Evolutionary conservation across 1,140 invertebrate species (phyloP).

Genomic region (Meteorus sp.): DNA sequence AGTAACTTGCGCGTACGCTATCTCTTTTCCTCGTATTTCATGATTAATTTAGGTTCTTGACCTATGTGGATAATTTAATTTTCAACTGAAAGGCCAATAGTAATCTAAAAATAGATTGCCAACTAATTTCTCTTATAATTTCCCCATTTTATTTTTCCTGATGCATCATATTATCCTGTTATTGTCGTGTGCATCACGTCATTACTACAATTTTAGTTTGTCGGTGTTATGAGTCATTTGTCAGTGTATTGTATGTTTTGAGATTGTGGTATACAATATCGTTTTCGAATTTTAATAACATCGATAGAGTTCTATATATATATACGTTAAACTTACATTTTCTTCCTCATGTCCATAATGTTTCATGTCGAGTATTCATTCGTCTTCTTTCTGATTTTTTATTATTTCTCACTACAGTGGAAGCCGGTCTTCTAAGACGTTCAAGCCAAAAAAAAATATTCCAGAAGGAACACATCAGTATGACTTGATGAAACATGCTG

Average conservation of each 20-base stretch:
- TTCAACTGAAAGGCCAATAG: background rate
- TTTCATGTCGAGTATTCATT: background rate
- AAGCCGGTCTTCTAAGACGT: constrained; percentile 91
- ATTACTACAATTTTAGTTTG: constrained; percentile 27
- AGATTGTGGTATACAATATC: background rate
- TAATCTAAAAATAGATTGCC: background rate
- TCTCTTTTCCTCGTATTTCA: no score
- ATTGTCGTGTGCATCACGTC: constrained; percentile 18
- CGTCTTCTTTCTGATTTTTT: constrained; percentile 20
- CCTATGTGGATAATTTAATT: constrained; percentile 1
- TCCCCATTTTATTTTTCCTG: background rate
- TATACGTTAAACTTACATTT: no score
- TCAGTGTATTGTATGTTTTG: constrained; percentile 14
- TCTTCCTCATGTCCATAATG: no score
- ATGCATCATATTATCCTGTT: background rate
- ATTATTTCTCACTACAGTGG: constrained; percentile 62
- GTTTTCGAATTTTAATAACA: no score
- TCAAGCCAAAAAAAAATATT: constrained; percentile 99
- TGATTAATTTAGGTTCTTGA: constrained; percentile 9
- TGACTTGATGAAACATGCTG: constrained; percentile 99
- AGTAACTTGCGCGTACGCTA: no score
- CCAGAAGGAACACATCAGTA: constrained; percentile 98
- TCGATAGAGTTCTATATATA: no score
- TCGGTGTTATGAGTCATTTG: constrained; percentile 25
- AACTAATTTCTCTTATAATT: background rate